Evolutionary conservation across 2,113 vertebrate species (phyloP), one percentile per base, ranked within the genome.

Genomic region (Trinectes maculatus): DNA sequence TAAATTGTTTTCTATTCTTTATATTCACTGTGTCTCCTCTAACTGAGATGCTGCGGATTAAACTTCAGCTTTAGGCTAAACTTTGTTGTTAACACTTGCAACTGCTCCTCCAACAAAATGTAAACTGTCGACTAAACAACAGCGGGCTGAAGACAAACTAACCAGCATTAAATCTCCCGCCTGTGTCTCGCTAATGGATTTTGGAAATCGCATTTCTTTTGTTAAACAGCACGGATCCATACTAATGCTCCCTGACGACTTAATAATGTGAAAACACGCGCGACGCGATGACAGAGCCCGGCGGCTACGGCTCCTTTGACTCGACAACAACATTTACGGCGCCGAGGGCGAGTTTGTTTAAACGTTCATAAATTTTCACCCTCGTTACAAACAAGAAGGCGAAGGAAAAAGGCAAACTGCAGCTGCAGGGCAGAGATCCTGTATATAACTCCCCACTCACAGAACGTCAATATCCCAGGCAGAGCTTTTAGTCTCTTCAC

Each of bases 361-460:
- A 80, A 79, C 9, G 12, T n/a, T 54, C 48, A 59, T 77, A 90
- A 86, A 89, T 80, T 86, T 87, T 89, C 83, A 79, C 65, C 57
- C 51, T 74, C 72, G 52, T 70, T 72, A 25, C 66, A 87, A 81
- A 78, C 77, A 77, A 65, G 67, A 79, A 78, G 65, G 74, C 66
- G 37, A 56, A 54, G 47, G 61, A 58, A 67, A 55, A 49, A 59
- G 33, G 55, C 60, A 83, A 67, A 39, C 22, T n/a, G n/a, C 48
- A 80, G 82, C 66, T 75, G 51, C 18, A 72, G 43, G 19, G 56
- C 25, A 62, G 66, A 54, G n/a, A n/a, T n/a, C n/a, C n/a, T 66
- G 8, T 52, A 68, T 79, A 72, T 16, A 66, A 52, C 60, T 76
- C 73, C 48, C 70, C 52, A 37, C 69, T 79, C 67, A 15, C 66